Evolutionary conservation across 2,888 invertebrate species (phyloP), one percentile per base, ranked within the genome.

Genomic region (Tetragonula carbonaria): DNA sequence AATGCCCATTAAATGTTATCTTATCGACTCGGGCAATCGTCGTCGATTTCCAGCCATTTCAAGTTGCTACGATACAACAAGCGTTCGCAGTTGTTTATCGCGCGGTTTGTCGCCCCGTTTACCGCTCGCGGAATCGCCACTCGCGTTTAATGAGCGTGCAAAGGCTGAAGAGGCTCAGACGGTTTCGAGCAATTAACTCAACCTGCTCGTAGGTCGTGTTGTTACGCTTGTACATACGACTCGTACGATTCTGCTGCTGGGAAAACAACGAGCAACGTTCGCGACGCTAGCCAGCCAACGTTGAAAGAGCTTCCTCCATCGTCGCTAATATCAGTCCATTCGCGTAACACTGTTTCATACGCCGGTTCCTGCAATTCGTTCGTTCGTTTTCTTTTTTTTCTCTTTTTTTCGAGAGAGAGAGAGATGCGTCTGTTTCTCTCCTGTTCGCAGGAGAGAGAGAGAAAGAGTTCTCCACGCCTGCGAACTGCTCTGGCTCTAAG

Each of bases 121-220:
- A 59, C 74, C 45, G 57, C 51, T 73, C 66, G 67, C 62, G 67
- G 80, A 72, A 81, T 81, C 71, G 72, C 51, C 67, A 23, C 72
- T 59, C 18, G 33, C 68, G 80, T 76, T 85, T 76, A 85, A 85
- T 70, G 84, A 85, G 73, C 70, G 57, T 51, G 33, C 45, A 38
- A 28, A 73, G 53, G 57, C 14, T 50, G 33, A 53, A 72, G 84
- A 75, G 77, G 57, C 65, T 45, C 45, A 45, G 51, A n/a, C 73
- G 59, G 76, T 76, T 82, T 51, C 83, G 14, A 77, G 73, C 83
- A 84, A 84, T 84, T 84, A 84, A 84, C 84, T 28, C 45, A 73
- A 57, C 70, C 63, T 77, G 66, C 74, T 77, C 21, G 50, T 59
- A 53, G 77, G 53, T 74, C 28, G 83, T 75, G 75, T 73, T 57